Base-by-base conservation (phyloP, 2,888 invertebrate species). In the Colletes collaris region DNA sequence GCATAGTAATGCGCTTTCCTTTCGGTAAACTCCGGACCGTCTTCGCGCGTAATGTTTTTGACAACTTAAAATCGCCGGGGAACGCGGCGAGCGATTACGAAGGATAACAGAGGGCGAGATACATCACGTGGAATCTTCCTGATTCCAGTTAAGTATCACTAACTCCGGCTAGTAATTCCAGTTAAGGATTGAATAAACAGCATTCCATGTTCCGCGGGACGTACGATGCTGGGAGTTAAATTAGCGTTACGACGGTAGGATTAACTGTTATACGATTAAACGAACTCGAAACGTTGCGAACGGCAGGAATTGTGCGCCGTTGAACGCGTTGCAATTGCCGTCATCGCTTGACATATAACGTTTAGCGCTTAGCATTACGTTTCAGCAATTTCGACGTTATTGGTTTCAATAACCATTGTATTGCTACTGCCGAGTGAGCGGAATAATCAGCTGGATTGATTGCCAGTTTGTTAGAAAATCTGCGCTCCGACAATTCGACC, bases 371-470 rank as follows among this genome's bases (percentile, higher is more conserved):
- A 40, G 44, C 8, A 44, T 60, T 60, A 44, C 60, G 60, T 16
- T 35, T 11, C 50, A 55, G 55, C 58, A 66, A 76, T 67, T 62
- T 67, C 19, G 67, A 46, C 37, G 56, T 74, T 74, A 74, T 76
- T 56, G 67, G 62, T 76, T 62, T 63, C 75, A 56, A 49, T 72
- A 13, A 5, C 65, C 53, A 59, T 52, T 10, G 40, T 35, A 63
- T 74, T 13, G 56, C 40, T 27, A 19, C 11, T 52, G 60, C 62
- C 50, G 19, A n/a, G 19, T 46, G 46, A 10, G n/a, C 37, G 46
- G 7, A 52, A 67, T 76, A 76, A 74, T 76, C 75, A 50, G 37
- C 44, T 65, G 73, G 8, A 67, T 76, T 52, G 53, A 58, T 74
- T 19, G 13, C 27, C n/a, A 10, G 35, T 56, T 63, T 46, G 58